Percentiles rank a stretch among this genome's conserved stretches.
phyloP scores from a whole-genome alignment of 2,888 invertebrate genomes.

The Chymomyza procnemis region DNA sequence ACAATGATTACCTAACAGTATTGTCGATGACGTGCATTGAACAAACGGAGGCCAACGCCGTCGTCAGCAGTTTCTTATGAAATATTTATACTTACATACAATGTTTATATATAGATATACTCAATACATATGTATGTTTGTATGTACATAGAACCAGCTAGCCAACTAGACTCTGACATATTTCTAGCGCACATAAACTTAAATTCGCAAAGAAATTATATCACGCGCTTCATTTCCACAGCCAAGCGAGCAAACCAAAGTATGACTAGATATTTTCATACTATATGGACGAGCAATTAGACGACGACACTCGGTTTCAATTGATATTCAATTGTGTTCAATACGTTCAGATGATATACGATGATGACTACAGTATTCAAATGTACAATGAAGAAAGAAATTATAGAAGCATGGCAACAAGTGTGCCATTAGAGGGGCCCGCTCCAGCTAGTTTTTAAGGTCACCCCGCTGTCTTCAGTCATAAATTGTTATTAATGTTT shows the following conservation, averaged over 20 bases:
- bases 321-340: conserved; percentile 42
- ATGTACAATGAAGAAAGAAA: conserved; percentile 21
- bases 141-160: not conserved
- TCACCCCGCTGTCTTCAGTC: not conserved
- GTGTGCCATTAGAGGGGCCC: conserved; percentile 27
- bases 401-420: conserved; percentile 35
- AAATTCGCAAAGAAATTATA: conserved; percentile 42
- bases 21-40: conserved; percentile 36
- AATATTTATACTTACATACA: conserved; percentile 29
- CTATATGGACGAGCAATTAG: not conserved
- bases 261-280: conserved; percentile 13
- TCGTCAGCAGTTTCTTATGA: conserved; percentile 24
- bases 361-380: not conserved
- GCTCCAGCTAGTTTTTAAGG: conserved; percentile 10
- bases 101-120: not conserved
- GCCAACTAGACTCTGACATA: conserved; percentile 21
- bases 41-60: conserved; percentile 39
- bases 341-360: conserved; percentile 13
- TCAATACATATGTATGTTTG: not conserved
- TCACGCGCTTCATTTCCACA: conserved; percentile 47
- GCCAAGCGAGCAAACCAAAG: not conserved
- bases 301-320: conserved; percentile 3
- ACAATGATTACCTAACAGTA: conserved; percentile 33
- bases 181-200: conserved; percentile 23
- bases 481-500: not conserved